Evolutionary conservation across 2,888 invertebrate species (phyloP), one percentile per base, ranked within the genome.

Genomic region (Drosophila buzzatii): DNA sequence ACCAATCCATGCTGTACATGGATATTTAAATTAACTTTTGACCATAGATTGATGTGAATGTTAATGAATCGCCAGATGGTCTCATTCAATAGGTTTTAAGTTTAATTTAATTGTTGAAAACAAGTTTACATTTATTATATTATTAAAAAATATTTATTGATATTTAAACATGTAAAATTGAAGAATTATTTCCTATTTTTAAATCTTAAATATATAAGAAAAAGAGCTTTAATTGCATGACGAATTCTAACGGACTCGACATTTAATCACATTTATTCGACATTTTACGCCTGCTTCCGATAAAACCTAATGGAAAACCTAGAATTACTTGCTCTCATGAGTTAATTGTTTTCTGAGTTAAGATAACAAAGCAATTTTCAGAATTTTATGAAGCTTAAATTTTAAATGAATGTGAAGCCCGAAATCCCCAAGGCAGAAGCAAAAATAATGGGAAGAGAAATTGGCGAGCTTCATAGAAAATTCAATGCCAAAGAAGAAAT

Each of bases 21-120:
- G n/a, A 31, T 73, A 37, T 42, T 12, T 31, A 53, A 57, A 60
- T 52, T 39, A 68, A 45, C 1, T 37, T 14, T 44, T 35, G 42
- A 49, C 6, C 31, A 23, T 20, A 2, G 2, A 14, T 20, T 35
- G 12, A 68, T 41, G 18, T 41, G 53, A 23, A 41, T 35, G 67
- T 8, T 31, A 27, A 6, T 6, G 27, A 27, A 35, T 12, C 44
- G 33, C 18, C 33, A 51, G 55, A 39, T 39, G 49, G 55, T 70
- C 44, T 1, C 37, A 3, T 1, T 44, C 14, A 44, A 44, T 20
- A 44, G 20, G n/a, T 9, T n/a, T n/a, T 37, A 12, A 14, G 14
- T 37, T 37, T 5, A 37, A 37, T 37, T 37, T 6, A 16, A 16
- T 37, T 16, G 37, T 6, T 16, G 37, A 6, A 14, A 6, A 37